Evolutionary conservation across 2,797 vertebrate genomes (phyloP), one percentile per base, ranked within the genome.

Genomic region (Sebastes iracundus): DNA sequence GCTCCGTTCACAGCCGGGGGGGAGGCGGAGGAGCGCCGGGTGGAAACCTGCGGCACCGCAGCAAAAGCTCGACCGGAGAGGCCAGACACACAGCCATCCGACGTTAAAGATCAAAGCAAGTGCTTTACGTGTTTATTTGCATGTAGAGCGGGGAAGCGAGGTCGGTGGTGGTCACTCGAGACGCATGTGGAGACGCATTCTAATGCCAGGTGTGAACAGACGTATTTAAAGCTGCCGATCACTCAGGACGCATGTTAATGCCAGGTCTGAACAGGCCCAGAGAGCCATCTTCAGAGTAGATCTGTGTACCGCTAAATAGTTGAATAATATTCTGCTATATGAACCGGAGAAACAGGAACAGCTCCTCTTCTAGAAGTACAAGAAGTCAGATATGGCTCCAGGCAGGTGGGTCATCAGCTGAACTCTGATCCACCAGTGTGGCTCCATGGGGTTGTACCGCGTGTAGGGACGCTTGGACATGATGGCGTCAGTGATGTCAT

Each of bases 401-500:
- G 97, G 97, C 83, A 98, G 94, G 82, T 97, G 96, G 2, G 95
- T 96, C 94, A 97, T 94, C 71, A 95, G 67, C 78, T 97, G 96
- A 87, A 97, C 62, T 70, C 96, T 93, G 85, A 98, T 88, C 97
- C 97, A 97, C 95, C 95, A 97, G 89, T 95, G 94, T 1, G 95
- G 92, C 88, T 97, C 96, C 91, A 92, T 95, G 66, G 97, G 96
- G 76, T 71, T 95, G 93, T 98, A 98, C 0, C 96, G 94, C 0
- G 94, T 94, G 80, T 92, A 97, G 0, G 97, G 97, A 27, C 75
- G 83, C 0, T 85, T 92, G 18, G 97, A 96, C 4, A 9, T 20
- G 49, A 98, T 83, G 0, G 97, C 97, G 0, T 97, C 95, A 0
- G 94, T 86, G 90, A 98, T 94, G 93, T 94, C 96, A 0, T 95